Evolutionary conservation across 2,888 invertebrate genomes (phyloP), one percentile per base, ranked within the genome.

Genomic region (Sarcophaga carnaria): DNA sequence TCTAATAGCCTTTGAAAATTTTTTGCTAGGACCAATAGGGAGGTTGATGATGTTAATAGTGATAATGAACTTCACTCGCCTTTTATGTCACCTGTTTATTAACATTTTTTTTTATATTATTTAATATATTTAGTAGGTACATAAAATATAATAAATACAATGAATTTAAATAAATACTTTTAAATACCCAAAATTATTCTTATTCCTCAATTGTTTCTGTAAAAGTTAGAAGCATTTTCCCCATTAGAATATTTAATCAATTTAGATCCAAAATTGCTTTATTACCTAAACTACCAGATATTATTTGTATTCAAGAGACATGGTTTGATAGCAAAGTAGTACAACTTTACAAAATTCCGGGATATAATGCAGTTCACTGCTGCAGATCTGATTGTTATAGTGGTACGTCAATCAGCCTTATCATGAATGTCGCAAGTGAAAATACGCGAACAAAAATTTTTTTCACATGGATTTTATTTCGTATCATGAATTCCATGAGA

Each of bases 331-430:
- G 6, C 5, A 59, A 59, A 59, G 12, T 59, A n/a, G 17, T 59
- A 17, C 17, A 59, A 59, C 59, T 59, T n/a, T 59, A 59, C 14
- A 54, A 54, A 37, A 70, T 70, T 54, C 54, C 70, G 17, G 70
- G 70, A 8, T 70, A 59, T 22, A 70, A 54, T 4, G 20, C 8
- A 6, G 59, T 71, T 54, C 60, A 71, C 20, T 71, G 60, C 25
- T 71, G 60, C n/a, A 71, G 54, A 60, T 25, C 59, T 17, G 71
- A 71, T 27, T n/a, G 6, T 20, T 60, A 71, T 71, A 27, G 71
- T 6, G 71, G 59, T 5, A 54, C 71, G 20, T 71, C 71, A 12
- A 22, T 22, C 22, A 22, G 22, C 22, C 22, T 22, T 22, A 22
- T 22, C 22, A 22, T 22, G 22, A 22, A 22, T 22, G 22, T 22